Conservation (phyloP, 1,140 invertebrate species). For the Ruditapes philippinarum region DNA sequence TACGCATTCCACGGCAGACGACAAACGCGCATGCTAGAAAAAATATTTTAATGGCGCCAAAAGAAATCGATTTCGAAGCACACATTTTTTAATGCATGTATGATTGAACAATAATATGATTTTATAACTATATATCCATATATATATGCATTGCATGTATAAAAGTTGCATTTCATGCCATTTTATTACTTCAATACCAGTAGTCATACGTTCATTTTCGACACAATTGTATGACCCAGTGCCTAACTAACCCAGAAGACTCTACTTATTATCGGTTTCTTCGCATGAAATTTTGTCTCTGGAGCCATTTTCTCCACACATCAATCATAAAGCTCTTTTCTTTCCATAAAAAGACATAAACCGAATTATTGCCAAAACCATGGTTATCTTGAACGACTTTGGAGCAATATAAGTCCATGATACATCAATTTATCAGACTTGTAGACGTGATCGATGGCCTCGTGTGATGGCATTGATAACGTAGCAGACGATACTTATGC, state of each 20-base stretch:
- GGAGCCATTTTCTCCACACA: not conserved
- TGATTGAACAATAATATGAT: too few relatives aligned
- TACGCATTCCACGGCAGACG: too few relatives aligned
- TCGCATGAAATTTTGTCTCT: not conserved
- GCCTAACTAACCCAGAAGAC: not conserved
- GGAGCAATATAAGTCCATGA: conserved; percentile 11
- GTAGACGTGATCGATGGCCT: conserved; percentile 11
- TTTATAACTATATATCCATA: too few relatives aligned
- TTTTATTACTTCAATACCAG: too few relatives aligned
- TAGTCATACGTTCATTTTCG: too few relatives aligned
- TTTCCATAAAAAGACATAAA: conserved; percentile 35
- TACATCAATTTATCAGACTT: conserved; percentile 6
- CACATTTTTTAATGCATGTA: too few relatives aligned
- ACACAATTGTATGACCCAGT: too few relatives aligned
- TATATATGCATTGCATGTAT: too few relatives aligned
- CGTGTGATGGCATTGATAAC: conserved; percentile 8
- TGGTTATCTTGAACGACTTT: not conserved
- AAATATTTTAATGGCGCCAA: too few relatives aligned
- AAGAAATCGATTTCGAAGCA: too few relatives aligned
- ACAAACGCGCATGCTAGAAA: too few relatives aligned
- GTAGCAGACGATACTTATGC: conserved; percentile 6
- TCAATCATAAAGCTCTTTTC: not conserved
- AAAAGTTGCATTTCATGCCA: too few relatives aligned
- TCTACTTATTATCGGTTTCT: not conserved
- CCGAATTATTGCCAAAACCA: conserved; percentile 6